Evolutionary conservation across 2,113 vertebrate species (phyloP).

Genomic region (Galeopterus variegatus): DNA sequence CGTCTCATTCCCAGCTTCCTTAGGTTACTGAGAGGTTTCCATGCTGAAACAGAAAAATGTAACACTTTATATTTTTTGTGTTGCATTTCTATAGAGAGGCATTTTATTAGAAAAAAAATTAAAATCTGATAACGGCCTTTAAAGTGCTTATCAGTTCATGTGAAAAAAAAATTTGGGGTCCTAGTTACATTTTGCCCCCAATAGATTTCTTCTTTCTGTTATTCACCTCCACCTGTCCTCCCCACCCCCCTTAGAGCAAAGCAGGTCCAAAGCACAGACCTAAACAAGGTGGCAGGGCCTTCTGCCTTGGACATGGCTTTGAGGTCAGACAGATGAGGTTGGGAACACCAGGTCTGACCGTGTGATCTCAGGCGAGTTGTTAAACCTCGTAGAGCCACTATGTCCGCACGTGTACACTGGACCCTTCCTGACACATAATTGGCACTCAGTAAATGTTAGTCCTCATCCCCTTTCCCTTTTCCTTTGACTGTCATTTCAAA

Average conservation of each 20-base stretch:
- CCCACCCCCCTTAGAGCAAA: no score
- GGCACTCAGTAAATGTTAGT: background rate
- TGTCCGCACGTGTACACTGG: background rate
- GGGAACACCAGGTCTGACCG: background rate
- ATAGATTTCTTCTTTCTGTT: background rate
- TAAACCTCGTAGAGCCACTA: background rate
- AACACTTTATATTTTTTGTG: background rate
- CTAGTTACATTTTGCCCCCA: background rate
- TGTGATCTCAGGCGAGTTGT: background rate
- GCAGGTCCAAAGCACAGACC: background rate
- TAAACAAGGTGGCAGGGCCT: background rate
- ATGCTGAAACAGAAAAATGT: background rate
- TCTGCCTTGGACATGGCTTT: background rate
- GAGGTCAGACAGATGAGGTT: background rate
- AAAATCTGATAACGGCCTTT: background rate
- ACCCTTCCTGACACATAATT: background rate
- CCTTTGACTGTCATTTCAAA: background rate
- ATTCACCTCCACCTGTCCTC: background rate
- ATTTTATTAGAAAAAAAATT: background rate
- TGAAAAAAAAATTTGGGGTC: constrained; percentile 24
- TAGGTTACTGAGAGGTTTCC: background rate
- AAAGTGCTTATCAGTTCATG: background rate
- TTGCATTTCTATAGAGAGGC: background rate
- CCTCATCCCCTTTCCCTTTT: background rate
- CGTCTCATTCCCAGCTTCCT: background rate